Percentiles rank a stretch among this genome's conserved stretches.
These are phyloP conservation scores for Pomacea maculata DNA, from an alignment of 1,140 invertebrate genomes.

Conservation along the genomic window DNA sequence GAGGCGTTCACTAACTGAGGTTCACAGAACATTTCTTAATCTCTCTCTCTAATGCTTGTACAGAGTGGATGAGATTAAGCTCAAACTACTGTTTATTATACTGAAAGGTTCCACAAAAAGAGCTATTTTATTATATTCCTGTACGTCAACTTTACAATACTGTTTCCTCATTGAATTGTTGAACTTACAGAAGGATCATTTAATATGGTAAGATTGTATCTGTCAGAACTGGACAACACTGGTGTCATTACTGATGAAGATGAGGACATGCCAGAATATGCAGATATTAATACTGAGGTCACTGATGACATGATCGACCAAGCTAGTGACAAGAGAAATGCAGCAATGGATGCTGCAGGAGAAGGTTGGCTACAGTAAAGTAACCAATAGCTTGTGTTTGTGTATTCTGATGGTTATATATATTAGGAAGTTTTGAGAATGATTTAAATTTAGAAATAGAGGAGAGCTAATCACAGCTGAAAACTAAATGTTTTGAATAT, in stretches of 20 bases:
- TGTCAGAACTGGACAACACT: conserved; percentile 45
- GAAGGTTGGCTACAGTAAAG: conserved; percentile 51
- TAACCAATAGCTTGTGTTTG: neutral
- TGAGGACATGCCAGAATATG: conserved; percentile 51
- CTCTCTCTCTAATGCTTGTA: neutral
- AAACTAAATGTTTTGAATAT: no score
- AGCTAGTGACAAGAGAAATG: conserved; percentile 77
- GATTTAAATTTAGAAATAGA: no score
- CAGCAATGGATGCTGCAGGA: conserved; percentile 75
- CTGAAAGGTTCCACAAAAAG: no score
- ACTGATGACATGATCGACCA: conserved; percentile 84
- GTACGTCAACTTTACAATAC: no score
- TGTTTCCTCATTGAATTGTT: no score
- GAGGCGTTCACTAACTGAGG: no score
- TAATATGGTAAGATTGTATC: neutral
- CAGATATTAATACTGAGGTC: conserved; percentile 61
- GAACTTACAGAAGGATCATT: no score
- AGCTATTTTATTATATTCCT: no score
- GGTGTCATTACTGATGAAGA: conserved; percentile 56
- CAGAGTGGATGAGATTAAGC: no score
- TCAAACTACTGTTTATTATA: no score
- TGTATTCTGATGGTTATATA: neutral
- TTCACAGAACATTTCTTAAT: neutral
- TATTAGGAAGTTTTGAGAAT: no score
- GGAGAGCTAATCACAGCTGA: no score